Evolutionary conservation across 1,140 invertebrate genomes (phyloP).

Genomic region (Ruditapes philippinarum): DNA sequence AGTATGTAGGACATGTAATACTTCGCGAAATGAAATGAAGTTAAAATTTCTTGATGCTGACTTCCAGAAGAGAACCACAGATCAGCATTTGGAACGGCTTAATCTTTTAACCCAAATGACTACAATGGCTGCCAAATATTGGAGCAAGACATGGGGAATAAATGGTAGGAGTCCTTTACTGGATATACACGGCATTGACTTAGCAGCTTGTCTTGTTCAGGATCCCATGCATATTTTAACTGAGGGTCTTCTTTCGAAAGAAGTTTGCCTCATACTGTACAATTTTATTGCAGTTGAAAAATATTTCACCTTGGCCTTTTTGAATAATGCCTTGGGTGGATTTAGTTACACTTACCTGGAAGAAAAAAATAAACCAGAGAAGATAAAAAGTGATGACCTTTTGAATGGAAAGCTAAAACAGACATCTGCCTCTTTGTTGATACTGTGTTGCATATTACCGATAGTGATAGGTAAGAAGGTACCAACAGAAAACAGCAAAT

Average conservation of each 20-base stretch:
- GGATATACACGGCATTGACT: neutral
- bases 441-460: neutral
- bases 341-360: neutral
- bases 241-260: constrained; percentile 12
- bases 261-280: neutral
- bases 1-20: neutral
- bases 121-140: neutral
- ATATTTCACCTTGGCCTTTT: neutral
- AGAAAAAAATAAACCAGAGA: neutral
- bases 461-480: neutral
- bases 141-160: constrained; percentile 43
- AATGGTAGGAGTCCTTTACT: constrained; percentile 30
- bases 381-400: neutral
- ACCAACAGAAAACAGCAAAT: neutral
- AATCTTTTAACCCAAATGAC: neutral
- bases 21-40: neutral
- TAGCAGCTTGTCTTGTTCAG: neutral
- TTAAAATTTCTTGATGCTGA: neutral
- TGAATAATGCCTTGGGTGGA: neutral
- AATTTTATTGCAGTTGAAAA: neutral
- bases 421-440: constrained; percentile 4
- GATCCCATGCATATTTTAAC: neutral
- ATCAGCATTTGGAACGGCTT: neutral
- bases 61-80: neutral
- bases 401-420: neutral